A percentile compares a stretch with the other conserved stretches of the same genome.
phyloP scores from a whole-genome alignment of 2,797 vertebrate genomes.

The Pseudotriccus pelzelni region DNA sequence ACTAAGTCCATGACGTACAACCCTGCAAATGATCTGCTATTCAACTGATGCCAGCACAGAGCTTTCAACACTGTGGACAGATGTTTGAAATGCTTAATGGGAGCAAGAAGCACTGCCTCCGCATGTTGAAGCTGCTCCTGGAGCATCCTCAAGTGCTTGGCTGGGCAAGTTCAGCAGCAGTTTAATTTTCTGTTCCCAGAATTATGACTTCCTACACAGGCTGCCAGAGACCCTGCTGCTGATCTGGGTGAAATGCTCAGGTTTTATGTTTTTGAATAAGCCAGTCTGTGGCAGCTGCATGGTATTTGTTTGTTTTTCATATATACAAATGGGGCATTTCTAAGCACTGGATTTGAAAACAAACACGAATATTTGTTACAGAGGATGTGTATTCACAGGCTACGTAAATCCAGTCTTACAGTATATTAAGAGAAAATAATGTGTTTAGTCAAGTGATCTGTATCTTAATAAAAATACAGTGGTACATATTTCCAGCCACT shows the following conservation, averaged over 20 bases:
- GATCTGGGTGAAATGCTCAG: neutral
- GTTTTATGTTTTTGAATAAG: neutral
- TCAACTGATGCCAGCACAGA: slow-evolving; percentile 12
- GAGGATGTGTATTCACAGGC: neutral
- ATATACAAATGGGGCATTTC: neutral
- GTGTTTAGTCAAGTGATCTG: neutral
- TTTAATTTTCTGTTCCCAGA: neutral
- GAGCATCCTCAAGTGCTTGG: neutral
- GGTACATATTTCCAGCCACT: neutral
- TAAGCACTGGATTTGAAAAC: neutral
- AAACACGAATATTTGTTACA: neutral
- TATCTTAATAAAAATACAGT: neutral
- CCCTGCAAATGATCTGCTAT: neutral
- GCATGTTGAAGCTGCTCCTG: neutral
- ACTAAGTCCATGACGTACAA: neutral
- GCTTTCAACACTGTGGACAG: neutral
- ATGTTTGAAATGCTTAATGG: neutral
- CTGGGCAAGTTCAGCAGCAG: neutral
- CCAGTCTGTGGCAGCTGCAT: neutral
- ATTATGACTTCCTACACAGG: neutral
- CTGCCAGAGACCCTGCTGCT: neutral
- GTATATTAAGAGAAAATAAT: neutral
- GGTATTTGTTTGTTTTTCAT: neutral
- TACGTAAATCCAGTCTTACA: neutral
- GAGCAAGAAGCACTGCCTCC: neutral